phyloP scores from a whole-genome alignment of 64 coral and sea anemone species.

The Acropora yongei region DNA sequence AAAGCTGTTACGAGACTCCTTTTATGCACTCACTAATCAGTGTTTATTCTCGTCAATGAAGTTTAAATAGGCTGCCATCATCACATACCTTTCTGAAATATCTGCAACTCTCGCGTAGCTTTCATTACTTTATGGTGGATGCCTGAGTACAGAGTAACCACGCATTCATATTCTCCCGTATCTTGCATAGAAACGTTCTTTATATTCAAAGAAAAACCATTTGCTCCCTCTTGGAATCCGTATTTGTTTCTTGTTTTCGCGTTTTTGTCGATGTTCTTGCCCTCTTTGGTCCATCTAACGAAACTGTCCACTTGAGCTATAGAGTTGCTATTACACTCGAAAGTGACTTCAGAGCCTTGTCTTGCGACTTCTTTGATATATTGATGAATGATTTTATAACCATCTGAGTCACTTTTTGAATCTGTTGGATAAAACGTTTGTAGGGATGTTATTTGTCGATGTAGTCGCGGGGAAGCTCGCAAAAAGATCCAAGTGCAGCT shows the following conservation, averaged over 20 bases:
- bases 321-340: neutral
- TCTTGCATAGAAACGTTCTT: conserved; percentile 3
- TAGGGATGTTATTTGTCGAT: no score
- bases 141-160: fast-evolving
- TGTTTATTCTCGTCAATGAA: no score
- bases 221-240: no score
- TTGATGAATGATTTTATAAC: no score
- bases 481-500: no score
- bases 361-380: neutral
- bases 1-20: no score
- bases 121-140: fast-evolving
- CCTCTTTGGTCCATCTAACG: neutral
- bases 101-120: neutral
- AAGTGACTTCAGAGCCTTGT: neutral
- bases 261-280: neutral
- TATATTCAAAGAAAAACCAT: neutral
- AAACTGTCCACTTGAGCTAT: no score
- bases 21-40: no score
- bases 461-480: no score
- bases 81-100: neutral
- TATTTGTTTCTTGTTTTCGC: neutral
- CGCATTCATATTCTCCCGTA: conserved; percentile 3
- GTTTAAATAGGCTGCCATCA: no score
- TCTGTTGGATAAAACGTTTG: no score
- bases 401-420: no score